These are phyloP conservation scores for Cyprinella venusta DNA, from an alignment of 2,797 vertebrate species.

Conservation along the genomic window DNA sequence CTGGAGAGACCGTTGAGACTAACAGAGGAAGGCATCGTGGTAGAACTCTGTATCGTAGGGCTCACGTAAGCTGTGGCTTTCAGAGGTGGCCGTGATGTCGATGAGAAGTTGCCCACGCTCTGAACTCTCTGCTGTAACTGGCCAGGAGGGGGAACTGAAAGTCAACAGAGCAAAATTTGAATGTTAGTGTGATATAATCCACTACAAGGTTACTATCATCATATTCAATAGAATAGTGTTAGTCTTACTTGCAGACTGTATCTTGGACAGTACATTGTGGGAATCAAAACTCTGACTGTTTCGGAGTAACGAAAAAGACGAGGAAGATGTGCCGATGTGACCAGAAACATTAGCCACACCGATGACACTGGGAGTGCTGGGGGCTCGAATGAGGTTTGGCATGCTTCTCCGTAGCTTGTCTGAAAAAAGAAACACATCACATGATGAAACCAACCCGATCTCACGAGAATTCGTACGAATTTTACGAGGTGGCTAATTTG, in stretches of 20 bases:
- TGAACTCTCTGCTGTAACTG: conserved; percentile 92
- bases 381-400: conserved; percentile 93
- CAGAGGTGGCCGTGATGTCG: conserved; percentile 82
- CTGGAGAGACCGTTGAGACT: conserved; percentile 83
- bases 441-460: too few species aligned
- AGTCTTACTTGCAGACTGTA: conserved; percentile 92
- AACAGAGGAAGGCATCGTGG: conserved; percentile 77
- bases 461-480: too few species aligned
- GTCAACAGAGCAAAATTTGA: conserved; percentile 45
- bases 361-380: conserved; percentile 93
- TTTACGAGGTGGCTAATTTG: too few species aligned
- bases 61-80: conserved; percentile 98
- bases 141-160: conserved; percentile 92
- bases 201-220: neutral
- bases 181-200: neutral
- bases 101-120: conserved; percentile 91
- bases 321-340: conserved; percentile 77
- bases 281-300: conserved; percentile 98
- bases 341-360: conserved; percentile 84
- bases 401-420: conserved; percentile 97
- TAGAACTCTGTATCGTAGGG: conserved; percentile 89
- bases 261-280: conserved; percentile 86
- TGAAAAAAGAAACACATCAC: conserved; percentile 68
- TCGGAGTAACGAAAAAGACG: conserved; percentile 82
- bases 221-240: neutral